Evolutionary conservation across 2,888 invertebrate genomes (phyloP).

Genomic region (Coremacera marginata): DNA sequence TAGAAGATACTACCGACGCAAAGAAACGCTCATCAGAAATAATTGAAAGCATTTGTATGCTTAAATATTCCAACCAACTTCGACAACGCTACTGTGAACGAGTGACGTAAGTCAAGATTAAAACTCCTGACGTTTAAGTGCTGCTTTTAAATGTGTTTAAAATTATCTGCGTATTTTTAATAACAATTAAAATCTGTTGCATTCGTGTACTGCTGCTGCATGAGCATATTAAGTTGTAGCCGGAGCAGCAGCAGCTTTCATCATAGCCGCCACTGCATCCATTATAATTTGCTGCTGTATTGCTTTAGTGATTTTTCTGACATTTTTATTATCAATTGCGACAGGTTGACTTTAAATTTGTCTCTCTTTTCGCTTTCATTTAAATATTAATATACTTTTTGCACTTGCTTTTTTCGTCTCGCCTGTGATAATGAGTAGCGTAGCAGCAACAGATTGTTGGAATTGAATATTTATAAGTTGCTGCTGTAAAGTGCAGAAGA

Average conservation of each 20-base stretch:
- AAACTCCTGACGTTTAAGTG: neutral
- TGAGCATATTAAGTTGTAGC: neutral
- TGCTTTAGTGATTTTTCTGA: neutral
- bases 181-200: conserved; percentile 29
- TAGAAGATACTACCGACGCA: neutral
- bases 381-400: conserved; percentile 1
- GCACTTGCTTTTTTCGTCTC: neutral
- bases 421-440: neutral
- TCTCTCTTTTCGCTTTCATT: neutral
- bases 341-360: conserved; percentile 9
- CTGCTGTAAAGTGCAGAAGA: too few species aligned
- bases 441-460: neutral
- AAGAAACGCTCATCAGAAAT: neutral
- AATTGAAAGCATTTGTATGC: conserved; percentile 9
- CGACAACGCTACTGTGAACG: neutral
- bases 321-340: conserved; percentile 22
- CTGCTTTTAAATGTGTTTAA: conserved; percentile 23
- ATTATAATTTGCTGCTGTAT: neutral
- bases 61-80: neutral
- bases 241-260: neutral
- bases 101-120: neutral
- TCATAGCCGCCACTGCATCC: neutral
- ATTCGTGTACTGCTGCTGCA: neutral
- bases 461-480: neutral
- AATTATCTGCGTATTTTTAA: conserved; percentile 35